Base-by-base conservation (phyloP, 2,797 vertebrate species). In the Sebastes cheni region DNA sequence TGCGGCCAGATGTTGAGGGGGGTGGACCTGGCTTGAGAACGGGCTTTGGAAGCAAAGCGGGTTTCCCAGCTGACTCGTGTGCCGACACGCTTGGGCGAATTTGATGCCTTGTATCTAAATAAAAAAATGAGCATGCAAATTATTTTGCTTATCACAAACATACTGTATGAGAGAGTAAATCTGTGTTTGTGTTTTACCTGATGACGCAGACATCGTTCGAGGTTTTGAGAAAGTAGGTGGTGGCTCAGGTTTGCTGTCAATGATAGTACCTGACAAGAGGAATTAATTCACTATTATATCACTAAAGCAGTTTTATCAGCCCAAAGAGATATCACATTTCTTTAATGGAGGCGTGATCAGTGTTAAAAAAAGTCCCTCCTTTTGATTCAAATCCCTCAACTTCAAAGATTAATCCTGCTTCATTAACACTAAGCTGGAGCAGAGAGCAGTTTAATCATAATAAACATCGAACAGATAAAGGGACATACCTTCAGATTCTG, bases 121-220 rank as follows among this genome's bases (percentile, higher is more conserved):
- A 66, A 36, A 67, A 66, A 73, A 30, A 56, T 5, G 0, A 42
- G 68, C 22, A 34, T 27, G 29, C 7, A 68, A 36, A 74, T 70
- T n/a, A 73, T 50, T 67, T 11, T 34, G 6, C 18, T 50, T 27
- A 60, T 54, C 22, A 9, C 20, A 52, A 14, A 56, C 7, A 18
- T 12, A 18, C 20, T 32, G 58, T 50, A 39, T 32, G 11, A 62
- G 5, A 64, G 22, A 5, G 2, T 30, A 32, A 71, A 55, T 50
- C 5, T 18, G 22, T 56, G 22, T 25, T 52, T 80, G 68, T 65
- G 42, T 55, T 58, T 22, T 91, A 98, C 98, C 98, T 95, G 98
- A 97, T 56, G 98, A 99, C 34, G 98, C 94, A 2, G 98, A 99
- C 94, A 99, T 98, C 0, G 97, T 99, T 79, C 98, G 96, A 20